Conservation (phyloP, 2,797 vertebrate genomes). For the Hypotaenidia philippensis region DNA sequence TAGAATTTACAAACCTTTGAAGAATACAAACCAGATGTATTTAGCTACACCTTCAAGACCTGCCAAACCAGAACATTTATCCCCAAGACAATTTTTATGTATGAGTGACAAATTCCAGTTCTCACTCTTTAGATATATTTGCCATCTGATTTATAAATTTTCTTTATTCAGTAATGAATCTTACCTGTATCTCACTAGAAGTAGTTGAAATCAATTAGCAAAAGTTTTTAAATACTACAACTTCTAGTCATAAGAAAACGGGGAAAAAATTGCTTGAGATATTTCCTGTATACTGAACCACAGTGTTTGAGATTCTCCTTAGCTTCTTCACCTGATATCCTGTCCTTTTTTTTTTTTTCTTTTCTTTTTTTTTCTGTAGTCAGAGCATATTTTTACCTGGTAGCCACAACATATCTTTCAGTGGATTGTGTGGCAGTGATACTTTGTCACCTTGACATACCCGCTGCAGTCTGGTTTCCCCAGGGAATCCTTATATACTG, state of each 20-base stretch:
- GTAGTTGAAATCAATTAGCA: not conserved
- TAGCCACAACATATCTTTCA: conserved; percentile 6
- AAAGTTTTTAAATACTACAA: not conserved
- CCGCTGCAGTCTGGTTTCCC: conserved; percentile 28
- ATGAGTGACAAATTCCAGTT: not conserved
- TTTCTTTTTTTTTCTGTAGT: not conserved
- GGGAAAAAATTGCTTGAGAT: not conserved
- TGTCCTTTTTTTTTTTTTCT: not conserved
- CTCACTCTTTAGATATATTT: not conserved
- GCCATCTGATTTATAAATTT: not conserved
- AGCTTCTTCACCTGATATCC: not conserved
- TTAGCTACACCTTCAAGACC: not conserved
- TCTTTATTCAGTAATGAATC: not conserved
- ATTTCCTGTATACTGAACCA: not conserved
- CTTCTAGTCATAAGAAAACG: not conserved
- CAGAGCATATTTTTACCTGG: conserved; percentile 18
- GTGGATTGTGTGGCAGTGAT: not conserved
- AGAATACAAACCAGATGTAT: not conserved
- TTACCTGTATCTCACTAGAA: not conserved
- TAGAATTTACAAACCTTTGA: not conserved
- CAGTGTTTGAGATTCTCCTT: not conserved
- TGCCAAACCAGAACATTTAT: not conserved
- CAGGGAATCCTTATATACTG: conserved; percentile 4
- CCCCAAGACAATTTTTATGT: not conserved
- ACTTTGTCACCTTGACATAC: conserved; percentile 61